Percentiles rank a stretch among this genome's conserved stretches.
Evolutionary conservation across 2,888 invertebrate species (phyloP).

Genomic region (Drosophila multiciliata): DNA sequence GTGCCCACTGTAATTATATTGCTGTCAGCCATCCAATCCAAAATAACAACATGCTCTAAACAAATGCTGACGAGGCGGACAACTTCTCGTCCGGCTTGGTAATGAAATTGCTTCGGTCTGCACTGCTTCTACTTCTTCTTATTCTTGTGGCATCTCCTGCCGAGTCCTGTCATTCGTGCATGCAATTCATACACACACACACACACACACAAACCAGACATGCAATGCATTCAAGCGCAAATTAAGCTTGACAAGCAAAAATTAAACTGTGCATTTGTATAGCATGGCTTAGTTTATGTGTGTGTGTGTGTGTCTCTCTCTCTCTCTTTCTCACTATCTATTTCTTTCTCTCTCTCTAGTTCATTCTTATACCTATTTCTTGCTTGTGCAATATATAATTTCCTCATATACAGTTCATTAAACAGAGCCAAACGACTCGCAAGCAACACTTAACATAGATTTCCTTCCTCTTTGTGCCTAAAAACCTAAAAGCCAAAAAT

Average conservation of each 20-base stretch:
- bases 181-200: slow-evolving; percentile 28
- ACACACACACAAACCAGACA: slow-evolving; percentile 22
- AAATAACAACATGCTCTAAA: slow-evolving; percentile 51
- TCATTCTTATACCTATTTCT: slow-evolving; percentile 33
- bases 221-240: slow-evolving; percentile 77
- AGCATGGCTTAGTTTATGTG: slow-evolving; percentile 20
- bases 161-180: slow-evolving; percentile 66
- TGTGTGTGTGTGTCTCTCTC: slow-evolving; percentile 15
- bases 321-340: slow-evolving; percentile 2
- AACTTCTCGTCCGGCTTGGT: slow-evolving; percentile 31
- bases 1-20: slow-evolving; percentile 49
- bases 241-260: slow-evolving; percentile 81
- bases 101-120: slow-evolving; percentile 33
- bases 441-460: slow-evolving; percentile 43
- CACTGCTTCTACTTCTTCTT: slow-evolving; percentile 31
- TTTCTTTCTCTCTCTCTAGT: not conserved
- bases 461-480: not conserved
- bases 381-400: slow-evolving; percentile 74
- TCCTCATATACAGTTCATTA: slow-evolving; percentile 75
- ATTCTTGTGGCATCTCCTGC: slow-evolving; percentile 46
- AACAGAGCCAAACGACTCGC: slow-evolving; percentile 62
- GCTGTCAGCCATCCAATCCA: slow-evolving; percentile 41
- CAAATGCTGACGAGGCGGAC: slow-evolving; percentile 56
- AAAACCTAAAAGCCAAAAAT: slow-evolving; percentile 32
- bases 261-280: slow-evolving; percentile 69